Evolutionary conservation across 2,888 invertebrate genomes (phyloP).

Genomic region (Tinea trinotella): DNA sequence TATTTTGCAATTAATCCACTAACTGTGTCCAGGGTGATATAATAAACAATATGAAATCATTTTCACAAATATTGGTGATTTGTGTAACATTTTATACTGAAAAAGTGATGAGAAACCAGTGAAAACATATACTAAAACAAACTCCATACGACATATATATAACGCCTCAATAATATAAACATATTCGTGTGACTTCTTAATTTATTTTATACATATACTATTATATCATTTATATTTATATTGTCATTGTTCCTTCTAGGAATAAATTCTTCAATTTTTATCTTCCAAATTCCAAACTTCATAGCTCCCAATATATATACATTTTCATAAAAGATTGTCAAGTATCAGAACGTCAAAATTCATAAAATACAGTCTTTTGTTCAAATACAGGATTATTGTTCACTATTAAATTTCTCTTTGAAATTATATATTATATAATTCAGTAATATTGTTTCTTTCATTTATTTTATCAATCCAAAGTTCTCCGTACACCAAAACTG

Average conservation of each 20-base stretch:
- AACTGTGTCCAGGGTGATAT: constrained; percentile 18
- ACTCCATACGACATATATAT: background rate
- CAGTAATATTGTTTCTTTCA: too few species aligned
- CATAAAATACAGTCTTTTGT: too few species aligned
- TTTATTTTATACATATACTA: background rate
- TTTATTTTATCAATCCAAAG: too few species aligned
- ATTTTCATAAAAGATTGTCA: too few species aligned
- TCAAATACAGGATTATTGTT: too few species aligned
- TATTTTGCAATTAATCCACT: background rate
- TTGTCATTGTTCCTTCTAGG: background rate
- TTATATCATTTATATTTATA: background rate
- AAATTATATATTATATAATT: too few species aligned
- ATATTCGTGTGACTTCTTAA: background rate
- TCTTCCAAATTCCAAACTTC: too few species aligned
- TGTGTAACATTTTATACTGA: constrained; percentile 52
- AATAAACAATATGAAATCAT: constrained; percentile 39
- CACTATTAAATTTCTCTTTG: too few species aligned
- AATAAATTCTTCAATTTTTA: background rate
- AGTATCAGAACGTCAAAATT: too few species aligned
- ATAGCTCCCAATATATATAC: too few species aligned
- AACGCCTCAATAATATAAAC: background rate
- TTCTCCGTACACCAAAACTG: background rate
- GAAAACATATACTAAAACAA: background rate
- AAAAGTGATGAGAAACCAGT: constrained; percentile 46
- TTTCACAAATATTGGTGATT: constrained; percentile 49